These are phyloP conservation scores for Chamaedrilus cognettii DNA, from an alignment of 2,888 invertebrate species.

Conservation along the genomic window DNA sequence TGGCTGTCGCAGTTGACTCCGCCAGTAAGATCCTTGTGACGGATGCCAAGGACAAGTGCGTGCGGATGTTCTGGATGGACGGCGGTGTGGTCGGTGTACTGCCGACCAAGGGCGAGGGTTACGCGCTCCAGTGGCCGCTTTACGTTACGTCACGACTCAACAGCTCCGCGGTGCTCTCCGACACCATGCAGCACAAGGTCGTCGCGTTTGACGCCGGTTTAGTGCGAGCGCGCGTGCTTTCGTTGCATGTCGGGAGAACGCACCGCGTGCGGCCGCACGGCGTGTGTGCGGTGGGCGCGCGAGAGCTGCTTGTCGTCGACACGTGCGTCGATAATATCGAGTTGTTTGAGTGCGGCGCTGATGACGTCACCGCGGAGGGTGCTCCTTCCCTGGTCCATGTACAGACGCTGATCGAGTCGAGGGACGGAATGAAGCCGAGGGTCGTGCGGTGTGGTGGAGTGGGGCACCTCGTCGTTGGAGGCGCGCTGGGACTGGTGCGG, in stretches of 20 bases:
- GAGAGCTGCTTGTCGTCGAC: slow-evolving; percentile 10
- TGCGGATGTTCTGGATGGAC: not conserved
- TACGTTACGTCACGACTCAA: not conserved
- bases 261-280: slow-evolving; percentile 13
- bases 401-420: slow-evolving; percentile 2
- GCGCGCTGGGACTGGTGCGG: slow-evolving; percentile 3
- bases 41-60: slow-evolving; percentile 8
- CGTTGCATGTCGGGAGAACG: too few species aligned
- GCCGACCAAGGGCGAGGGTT: slow-evolving; percentile 4
- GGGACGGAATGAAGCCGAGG: slow-evolving; percentile 12
- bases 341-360: slow-evolving; percentile 2
- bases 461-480: slow-evolving; percentile 4
- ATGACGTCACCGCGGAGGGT: too few species aligned
- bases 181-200: slow-evolving; percentile 7
- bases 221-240: slow-evolving; percentile 1
- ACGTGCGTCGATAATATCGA: slow-evolving; percentile 4
- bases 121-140: slow-evolving; percentile 13
- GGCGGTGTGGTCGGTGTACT: not conserved
- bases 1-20: not conserved
- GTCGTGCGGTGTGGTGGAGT: slow-evolving; percentile 3
- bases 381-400: not conserved
- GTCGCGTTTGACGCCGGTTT: slow-evolving; percentile 5
- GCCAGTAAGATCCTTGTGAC: slow-evolving; percentile 10
- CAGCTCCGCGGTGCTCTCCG: slow-evolving; percentile 3
- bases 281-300: not conserved